Conservation (phyloP, 2,888 invertebrate species). For the Tridacna gigas region DNA sequence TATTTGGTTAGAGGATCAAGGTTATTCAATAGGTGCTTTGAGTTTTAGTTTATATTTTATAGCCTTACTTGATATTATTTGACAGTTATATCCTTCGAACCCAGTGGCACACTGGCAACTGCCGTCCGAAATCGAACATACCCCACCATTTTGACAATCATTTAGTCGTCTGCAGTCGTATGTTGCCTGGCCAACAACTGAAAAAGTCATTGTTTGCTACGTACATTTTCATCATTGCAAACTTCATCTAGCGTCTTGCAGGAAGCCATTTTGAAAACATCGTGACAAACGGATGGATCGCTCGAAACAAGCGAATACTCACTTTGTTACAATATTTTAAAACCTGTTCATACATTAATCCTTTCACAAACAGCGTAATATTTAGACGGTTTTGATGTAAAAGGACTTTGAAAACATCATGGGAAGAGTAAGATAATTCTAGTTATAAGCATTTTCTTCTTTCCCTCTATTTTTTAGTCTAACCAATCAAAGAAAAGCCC, state of each 20-base stretch:
- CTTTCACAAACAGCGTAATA: neutral
- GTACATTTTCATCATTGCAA: no score
- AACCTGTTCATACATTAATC: neutral
- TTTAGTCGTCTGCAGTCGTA: slow-evolving; percentile 12
- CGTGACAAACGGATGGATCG: neutral
- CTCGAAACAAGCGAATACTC: neutral
- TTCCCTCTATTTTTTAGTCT: no score
- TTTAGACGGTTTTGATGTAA: neutral
- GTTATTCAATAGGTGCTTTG: no score
- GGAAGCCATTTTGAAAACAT: neutral
- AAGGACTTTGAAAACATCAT: neutral
- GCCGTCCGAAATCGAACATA: neutral
- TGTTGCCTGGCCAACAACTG: neutral
- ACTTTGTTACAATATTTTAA: neutral
- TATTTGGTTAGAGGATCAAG: no score
- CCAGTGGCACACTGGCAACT: neutral
- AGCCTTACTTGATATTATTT: neutral
- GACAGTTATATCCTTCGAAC: slow-evolving; percentile 7
- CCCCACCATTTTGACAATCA: slow-evolving; percentile 11
- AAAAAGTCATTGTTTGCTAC: no score
- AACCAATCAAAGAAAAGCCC: no score
- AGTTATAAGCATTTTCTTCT: no score
- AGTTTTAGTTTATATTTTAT: no score
- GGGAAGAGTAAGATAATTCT: neutral
- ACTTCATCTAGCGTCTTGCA: neutral